These are phyloP conservation scores for Sogatella furcifera DNA, from an alignment of 1,140 invertebrate species.

Conservation along the genomic window DNA sequence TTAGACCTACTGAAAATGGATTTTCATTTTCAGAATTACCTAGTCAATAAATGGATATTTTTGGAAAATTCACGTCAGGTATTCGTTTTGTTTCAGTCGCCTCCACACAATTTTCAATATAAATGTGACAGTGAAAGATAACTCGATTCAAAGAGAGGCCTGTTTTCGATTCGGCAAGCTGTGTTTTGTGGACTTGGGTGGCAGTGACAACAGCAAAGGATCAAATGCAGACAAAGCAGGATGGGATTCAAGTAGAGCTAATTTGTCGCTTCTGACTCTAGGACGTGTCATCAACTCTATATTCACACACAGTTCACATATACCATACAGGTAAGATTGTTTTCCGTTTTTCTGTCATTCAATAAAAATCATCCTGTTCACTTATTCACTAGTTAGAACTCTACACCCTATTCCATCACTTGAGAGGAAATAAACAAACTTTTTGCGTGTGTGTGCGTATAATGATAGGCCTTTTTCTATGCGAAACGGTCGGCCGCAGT, in stretches of 20 bases:
- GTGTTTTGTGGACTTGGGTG: conserved; percentile 92
- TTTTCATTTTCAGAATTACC: too few species aligned
- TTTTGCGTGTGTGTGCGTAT: too few species aligned
- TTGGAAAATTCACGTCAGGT: too few species aligned
- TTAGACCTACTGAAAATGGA: too few species aligned
- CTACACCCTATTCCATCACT: too few species aligned
- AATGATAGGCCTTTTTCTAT: too few species aligned
- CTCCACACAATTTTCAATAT: conserved; percentile 96
- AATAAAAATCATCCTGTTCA: too few species aligned
- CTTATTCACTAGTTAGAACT: too few species aligned
- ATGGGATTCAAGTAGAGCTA: conserved; percentile 45
- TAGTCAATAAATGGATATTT: too few species aligned
- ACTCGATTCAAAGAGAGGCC: conserved; percentile 69
- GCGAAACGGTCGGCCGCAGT: too few species aligned
- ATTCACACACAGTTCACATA: conserved; percentile 83
- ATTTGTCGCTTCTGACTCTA: conserved; percentile 86
- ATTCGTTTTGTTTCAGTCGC: conserved; percentile 47
- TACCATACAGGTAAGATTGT: conserved; percentile 74
- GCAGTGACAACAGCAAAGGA: conserved; percentile 90
- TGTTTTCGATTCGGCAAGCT: conserved; percentile 92
- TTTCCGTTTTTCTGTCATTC: too few species aligned
- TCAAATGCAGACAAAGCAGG: conserved; percentile 61
- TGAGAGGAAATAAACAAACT: too few species aligned
- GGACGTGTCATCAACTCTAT: conserved; percentile 94
- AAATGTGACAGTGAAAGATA: conserved; percentile 88